These are phyloP conservation scores for Slavum lentiscoides DNA, from an alignment of 2,888 invertebrate species.

Conservation along the genomic window DNA sequence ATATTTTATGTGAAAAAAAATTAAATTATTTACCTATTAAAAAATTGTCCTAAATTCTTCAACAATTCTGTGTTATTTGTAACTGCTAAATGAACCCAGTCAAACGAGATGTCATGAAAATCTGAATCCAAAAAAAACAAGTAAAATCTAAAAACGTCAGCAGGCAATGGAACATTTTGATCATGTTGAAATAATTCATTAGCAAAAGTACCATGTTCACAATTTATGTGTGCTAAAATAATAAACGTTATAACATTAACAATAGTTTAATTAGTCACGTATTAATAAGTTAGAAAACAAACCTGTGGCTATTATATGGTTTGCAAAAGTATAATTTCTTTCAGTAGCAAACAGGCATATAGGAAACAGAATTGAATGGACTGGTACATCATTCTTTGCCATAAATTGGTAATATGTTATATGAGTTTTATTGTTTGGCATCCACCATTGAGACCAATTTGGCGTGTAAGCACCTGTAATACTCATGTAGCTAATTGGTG, in stretches of 20 bases:
- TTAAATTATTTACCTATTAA: constrained; percentile 69
- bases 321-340: constrained; percentile 79
- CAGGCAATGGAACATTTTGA: constrained; percentile 82
- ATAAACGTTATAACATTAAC: constrained; percentile 22
- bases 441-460: constrained; percentile 95
- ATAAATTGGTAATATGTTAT: constrained; percentile 93
- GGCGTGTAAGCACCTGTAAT: constrained; percentile 90
- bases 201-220: constrained; percentile 97
- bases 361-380: constrained; percentile 97
- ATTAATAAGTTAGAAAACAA: constrained; percentile 54
- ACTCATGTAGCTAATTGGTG: constrained; percentile 95
- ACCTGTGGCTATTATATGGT: constrained; percentile 91
- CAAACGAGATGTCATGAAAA: constrained; percentile 90
- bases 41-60: constrained; percentile 97
- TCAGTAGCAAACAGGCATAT: constrained; percentile 82
- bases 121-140: constrained; percentile 92
- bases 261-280: neutral
- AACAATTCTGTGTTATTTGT: constrained; percentile 94
- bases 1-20: neutral
- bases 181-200: constrained; percentile 97
- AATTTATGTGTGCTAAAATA: constrained; percentile 86
- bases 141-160: constrained; percentile 96
- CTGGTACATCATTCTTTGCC: constrained; percentile 99
- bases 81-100: constrained; percentile 89
- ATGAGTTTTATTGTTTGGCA: constrained; percentile 67